Evolutionary conservation across 2,113 vertebrate genomes (phyloP), one percentile per base, ranked within the genome.

Genomic region (Heterochromis multidens): DNA sequence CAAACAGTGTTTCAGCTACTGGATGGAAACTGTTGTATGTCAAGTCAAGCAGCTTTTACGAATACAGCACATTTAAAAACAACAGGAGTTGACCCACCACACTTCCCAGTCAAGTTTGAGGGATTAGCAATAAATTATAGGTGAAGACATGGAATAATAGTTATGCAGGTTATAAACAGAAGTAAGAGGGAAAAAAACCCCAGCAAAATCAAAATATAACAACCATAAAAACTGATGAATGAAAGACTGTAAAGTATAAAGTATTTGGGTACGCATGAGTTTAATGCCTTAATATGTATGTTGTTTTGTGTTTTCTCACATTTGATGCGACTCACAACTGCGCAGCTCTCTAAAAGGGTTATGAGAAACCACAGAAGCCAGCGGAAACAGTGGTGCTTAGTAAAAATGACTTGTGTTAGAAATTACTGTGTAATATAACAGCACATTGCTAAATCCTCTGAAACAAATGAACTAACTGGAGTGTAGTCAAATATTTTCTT

Each of bases 361-460:
- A 7, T 4, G 2, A 43, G 63, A 67, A 63, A 11, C 23, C 37
- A 70, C 23, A 27, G 8, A 46, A 21, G 6, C 3, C 7, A 52
- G 40, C 2, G 0, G 40, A 49, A 46, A 27, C 25, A 0, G 16
- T 74, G n/a, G n/a, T 46, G 13, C 11, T 13, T 43, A 13, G 14
- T 46, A 46, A 46, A 46, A 49, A 16, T 49, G 3, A 49, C 43
- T 49, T 46, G 5, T 10, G 37, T 37, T 37, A 37, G 3, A 11
- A 10, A 40, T 43, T 12, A 43, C 11, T 43, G 40, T 11, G 12
- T 46, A 72, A 49, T 72, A 31, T 52, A 52, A 72, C 17, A 74
- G 6, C 25, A 21, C 3, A 8, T 21, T 54, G 17, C 19, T 19
- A 52, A 21, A 52, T 21, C 43, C 25, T 13, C 7, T 74, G 43